Conservation (phyloP, 2,888 invertebrate species). For the Agrochola macilenta region DNA sequence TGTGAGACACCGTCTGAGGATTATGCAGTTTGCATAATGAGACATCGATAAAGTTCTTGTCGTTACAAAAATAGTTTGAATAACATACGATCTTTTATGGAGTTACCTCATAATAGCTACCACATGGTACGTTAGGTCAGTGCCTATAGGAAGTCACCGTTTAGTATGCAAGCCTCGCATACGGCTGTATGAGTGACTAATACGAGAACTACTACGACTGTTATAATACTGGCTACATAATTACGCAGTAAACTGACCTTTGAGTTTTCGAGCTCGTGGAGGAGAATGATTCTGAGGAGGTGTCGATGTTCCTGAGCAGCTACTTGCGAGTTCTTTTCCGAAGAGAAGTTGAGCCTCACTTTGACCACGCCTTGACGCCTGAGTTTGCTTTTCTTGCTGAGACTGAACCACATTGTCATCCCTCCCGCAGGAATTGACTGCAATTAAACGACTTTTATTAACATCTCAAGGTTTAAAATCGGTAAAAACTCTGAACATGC, state of each 20-base stretch:
- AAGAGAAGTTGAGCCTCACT: conserved; percentile 95
- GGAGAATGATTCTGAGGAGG: conserved; percentile 93
- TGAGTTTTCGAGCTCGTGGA: conserved; percentile 95
- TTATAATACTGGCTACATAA: conserved; percentile 23
- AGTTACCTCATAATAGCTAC: conserved; percentile 42
- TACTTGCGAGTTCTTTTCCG: conserved; percentile 96
- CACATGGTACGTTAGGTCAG: conserved; percentile 47
- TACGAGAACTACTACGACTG: conserved; percentile 37
- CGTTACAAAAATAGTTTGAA: conserved; percentile 42
- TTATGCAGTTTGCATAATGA: conserved; percentile 47
- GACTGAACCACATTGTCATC: conserved; percentile 96
- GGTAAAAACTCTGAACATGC: background rate
- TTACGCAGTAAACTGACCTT: conserved; percentile 88
- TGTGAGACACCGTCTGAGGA: conserved; percentile 28
- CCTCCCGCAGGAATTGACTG: conserved; percentile 98
- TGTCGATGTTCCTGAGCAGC: conserved; percentile 96
- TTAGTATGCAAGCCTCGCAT: conserved; percentile 46
- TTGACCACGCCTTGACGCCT: conserved; percentile 97
- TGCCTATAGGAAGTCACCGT: conserved; percentile 37
- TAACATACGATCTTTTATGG: conserved; percentile 31
- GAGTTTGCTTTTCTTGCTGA: conserved; percentile 96
- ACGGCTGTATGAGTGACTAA: conserved; percentile 34
- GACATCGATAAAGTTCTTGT: conserved; percentile 29
- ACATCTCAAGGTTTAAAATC: background rate
- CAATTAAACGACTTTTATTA: conserved; percentile 33